Conservation (phyloP, 2,797 vertebrate species). For the Bradypodion ventrale region DNA sequence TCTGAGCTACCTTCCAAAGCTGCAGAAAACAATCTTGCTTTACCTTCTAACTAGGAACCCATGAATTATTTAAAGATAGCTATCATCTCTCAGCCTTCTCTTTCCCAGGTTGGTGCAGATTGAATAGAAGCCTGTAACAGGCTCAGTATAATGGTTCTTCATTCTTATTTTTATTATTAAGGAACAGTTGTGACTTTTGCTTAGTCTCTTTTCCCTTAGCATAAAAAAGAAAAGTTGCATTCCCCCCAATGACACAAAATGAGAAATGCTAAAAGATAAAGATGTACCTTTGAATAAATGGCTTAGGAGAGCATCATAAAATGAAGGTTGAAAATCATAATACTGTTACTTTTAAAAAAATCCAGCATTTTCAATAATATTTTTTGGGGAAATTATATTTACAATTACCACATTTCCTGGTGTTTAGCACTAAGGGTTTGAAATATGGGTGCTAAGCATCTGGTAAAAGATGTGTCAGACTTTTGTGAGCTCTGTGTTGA, state of each 20-base stretch:
- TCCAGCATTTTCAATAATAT: constrained; percentile 45
- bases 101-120: constrained; percentile 14
- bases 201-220: constrained; percentile 6
- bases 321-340: constrained; percentile 18
- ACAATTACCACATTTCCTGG: constrained; percentile 54
- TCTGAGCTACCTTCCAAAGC: too few relatives aligned
- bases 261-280: constrained; percentile 20
- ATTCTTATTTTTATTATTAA: constrained; percentile 12
- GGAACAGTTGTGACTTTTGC: background rate
- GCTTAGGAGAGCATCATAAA: constrained; percentile 21
- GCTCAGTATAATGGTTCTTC: constrained; percentile 19
- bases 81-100: too few relatives aligned
- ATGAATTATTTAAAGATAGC: too few relatives aligned
- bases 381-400: constrained; percentile 45
- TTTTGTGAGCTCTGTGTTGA: constrained; percentile 50
- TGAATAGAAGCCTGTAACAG: constrained; percentile 14
- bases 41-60: too few relatives aligned
- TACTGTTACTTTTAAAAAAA: constrained; percentile 24
- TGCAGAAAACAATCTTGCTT: too few relatives aligned
- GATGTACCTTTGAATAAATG: constrained; percentile 33
- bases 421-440: constrained; percentile 43
- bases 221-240: constrained; percentile 11
- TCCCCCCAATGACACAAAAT: constrained; percentile 12
- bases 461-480: constrained; percentile 42
- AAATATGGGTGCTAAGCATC: constrained; percentile 39